These are phyloP conservation scores for Heliconius nattereri DNA, from an alignment of 1,140 invertebrate species.

Conservation along the genomic window DNA sequence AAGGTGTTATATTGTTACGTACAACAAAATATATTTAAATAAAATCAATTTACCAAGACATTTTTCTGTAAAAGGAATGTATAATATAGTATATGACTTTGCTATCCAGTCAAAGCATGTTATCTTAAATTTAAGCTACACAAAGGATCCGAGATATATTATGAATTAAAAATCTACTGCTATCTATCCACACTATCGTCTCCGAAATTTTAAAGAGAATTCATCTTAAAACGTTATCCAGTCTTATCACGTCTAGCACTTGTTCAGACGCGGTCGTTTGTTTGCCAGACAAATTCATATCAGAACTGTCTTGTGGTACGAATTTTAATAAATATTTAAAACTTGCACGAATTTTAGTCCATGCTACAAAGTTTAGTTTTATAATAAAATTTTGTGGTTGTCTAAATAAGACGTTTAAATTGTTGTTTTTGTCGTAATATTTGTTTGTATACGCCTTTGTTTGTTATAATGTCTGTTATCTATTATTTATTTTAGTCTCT, in stretches of 20 bases:
- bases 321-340: constrained; percentile 22
- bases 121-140: not conserved
- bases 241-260: constrained; percentile 23
- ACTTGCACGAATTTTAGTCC: not conserved
- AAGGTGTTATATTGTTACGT: too few species aligned
- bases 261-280: constrained; percentile 27
- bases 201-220: constrained; percentile 12
- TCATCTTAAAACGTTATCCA: constrained; percentile 13
- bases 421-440: not conserved
- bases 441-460: not conserved
- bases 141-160: not conserved
- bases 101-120: not conserved
- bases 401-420: not conserved
- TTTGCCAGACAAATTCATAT: constrained; percentile 34
- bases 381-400: not conserved
- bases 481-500: not conserved
- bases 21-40: too few species aligned
- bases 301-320: constrained; percentile 20
- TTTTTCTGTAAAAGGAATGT: not conserved
- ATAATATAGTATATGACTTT: not conserved
- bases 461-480: not conserved
- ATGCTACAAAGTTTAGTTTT: not conserved
- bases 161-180: constrained; percentile 9
- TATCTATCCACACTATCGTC: not conserved
- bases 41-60: too few species aligned